phyloP scores from a whole-genome alignment of 2,113 vertebrate genomes.

The Centropus unirufus region DNA sequence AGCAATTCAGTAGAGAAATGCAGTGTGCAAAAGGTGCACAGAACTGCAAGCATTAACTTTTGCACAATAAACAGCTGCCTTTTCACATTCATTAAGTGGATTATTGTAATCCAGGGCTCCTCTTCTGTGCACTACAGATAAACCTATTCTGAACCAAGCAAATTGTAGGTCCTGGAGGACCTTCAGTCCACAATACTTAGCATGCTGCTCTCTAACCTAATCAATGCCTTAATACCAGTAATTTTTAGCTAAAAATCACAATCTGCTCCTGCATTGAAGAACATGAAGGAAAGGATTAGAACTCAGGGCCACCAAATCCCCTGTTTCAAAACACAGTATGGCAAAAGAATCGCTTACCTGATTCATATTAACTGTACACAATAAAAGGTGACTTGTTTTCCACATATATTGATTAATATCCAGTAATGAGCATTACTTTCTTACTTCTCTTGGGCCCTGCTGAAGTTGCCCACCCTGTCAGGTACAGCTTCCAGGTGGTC shows the following conservation, averaged over 20 bases:
- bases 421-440: neutral
- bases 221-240: neutral
- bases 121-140: neutral
- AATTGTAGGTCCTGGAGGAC: neutral
- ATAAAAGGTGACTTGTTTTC: neutral
- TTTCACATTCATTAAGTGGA: neutral
- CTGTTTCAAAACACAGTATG: neutral
- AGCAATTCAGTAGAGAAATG: neutral
- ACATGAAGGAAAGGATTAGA: neutral
- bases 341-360: neutral
- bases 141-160: neutral
- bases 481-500: neutral
- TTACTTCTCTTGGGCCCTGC: neutral
- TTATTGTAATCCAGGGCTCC: neutral
- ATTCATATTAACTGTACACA: neutral
- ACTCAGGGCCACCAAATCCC: neutral
- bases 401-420: neutral
- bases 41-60: neutral
- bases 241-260: neutral
- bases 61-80: neutral
- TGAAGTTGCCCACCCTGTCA: neutral
- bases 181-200: neutral
- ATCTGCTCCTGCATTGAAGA: neutral
- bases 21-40: neutral
- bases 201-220: neutral